Evolutionary conservation across 2,888 invertebrate species (phyloP).

Genomic region (Pseudococcus viburni): DNA sequence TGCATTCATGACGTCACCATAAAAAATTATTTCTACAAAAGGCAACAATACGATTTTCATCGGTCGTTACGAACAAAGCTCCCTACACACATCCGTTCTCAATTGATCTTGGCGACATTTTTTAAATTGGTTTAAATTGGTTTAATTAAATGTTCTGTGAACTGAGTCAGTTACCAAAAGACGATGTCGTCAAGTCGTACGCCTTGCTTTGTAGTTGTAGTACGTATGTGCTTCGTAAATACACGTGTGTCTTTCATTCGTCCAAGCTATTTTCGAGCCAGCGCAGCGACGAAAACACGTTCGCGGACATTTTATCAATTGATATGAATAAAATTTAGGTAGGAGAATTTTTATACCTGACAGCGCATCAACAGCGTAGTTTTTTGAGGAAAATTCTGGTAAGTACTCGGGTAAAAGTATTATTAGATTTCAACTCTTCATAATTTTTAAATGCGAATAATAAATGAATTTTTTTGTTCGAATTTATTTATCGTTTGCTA

Average conservation of each 20-base stretch:
- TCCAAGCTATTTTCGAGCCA: not conserved
- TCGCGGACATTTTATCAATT: not conserved
- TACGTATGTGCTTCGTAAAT: not conserved
- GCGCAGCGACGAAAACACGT: not conserved
- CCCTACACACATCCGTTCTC: conserved; percentile 58
- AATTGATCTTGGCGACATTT: conserved; percentile 62
- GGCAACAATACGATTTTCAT: conserved; percentile 12
- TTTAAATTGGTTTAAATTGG: conserved; percentile 67
- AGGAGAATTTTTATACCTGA: conserved; percentile 5
- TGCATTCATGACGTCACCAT: not conserved
- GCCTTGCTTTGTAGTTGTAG: not conserved
- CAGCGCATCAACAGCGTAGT: too few species aligned
- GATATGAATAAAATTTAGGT: conserved; percentile 8
- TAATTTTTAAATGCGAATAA: too few species aligned
- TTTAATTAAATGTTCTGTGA: conserved; percentile 66
- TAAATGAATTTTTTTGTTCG: too few species aligned
- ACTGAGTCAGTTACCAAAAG: conserved; percentile 30
- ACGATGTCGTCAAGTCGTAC: conserved; percentile 2
- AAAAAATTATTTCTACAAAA: conserved; percentile 45
- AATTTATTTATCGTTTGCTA: too few species aligned
- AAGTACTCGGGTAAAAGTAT: too few species aligned
- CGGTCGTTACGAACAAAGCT: conserved; percentile 43
- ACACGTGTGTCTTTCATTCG: not conserved
- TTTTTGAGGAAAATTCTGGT: not conserved
- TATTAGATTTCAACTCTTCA: too few species aligned